Base-by-base conservation (phyloP, 2,797 vertebrate species). In the Sebastiscus albofasciatus region DNA sequence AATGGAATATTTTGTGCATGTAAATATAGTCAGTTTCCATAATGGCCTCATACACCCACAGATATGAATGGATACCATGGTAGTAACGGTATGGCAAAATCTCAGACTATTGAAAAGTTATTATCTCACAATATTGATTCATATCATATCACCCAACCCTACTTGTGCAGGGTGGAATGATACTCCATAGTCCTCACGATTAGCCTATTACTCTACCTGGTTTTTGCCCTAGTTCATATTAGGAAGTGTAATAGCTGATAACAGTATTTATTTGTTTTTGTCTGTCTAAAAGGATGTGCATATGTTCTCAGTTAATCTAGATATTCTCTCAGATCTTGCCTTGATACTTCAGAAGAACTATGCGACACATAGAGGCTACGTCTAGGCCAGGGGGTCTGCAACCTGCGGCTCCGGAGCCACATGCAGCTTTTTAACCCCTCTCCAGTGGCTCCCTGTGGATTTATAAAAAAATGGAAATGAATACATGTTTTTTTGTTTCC, bases 141-240 rank as follows among this genome's bases (percentile, higher is more conserved):
- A 42, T 42, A 42, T 42, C 22, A 12, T 39, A 6, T 59, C 24
- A 72, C 26, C 18, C 12, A 14, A 4, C 36, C 46, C 16, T 49
- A 46, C 14, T 18, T 22, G 4, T 46, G 55, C 16, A n/a, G 11
- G 55, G 18, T 67, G 42, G 27, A 67, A n/a, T 46, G 6, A 34
- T 9, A 2, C 13, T 6, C 7, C 26, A n/a, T 29, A 4, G 10
- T 36, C 22, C 0, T 0, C 3, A 59, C 8, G 2, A 12, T 31
- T 18, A 34, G 3, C 11, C 6, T 20, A 3, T 59, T 12, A 11
- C n/a, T 22, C 0, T 22, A 22, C 18, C 26, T 12, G 6, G 12
- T 13, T n/a, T 66, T 46, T 72, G 22, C 13, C 29, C 4, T 8
- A 10, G 49, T 58, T 42, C 18, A 4, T 39, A 31, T 33, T 20